These are phyloP conservation scores for Lacerta viridis DNA, from an alignment of 2,797 vertebrate genomes.

Conservation along the genomic window DNA sequence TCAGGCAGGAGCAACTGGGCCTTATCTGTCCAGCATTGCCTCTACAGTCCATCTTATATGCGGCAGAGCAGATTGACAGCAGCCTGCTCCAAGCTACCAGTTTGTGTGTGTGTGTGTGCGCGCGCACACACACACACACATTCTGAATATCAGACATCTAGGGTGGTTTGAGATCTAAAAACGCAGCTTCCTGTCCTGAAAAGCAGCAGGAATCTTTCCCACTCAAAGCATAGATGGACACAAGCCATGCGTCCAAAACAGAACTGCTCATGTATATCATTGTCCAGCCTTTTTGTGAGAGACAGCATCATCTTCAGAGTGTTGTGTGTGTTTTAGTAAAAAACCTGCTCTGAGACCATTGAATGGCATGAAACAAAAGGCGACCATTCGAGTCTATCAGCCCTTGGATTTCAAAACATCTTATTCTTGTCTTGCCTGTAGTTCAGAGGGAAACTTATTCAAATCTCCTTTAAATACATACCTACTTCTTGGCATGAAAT, in stretches of 20 bases:
- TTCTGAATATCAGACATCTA: slow-evolving; percentile 20
- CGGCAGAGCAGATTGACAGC: slow-evolving; percentile 18
- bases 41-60: not conserved
- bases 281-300: slow-evolving; percentile 6
- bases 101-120: not conserved
- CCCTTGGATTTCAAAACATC: slow-evolving; percentile 2
- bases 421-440: not conserved
- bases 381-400: not conserved
- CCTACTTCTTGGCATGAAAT: slow-evolving; percentile 8
- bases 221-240: not conserved
- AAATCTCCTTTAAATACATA: not conserved
- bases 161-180: slow-evolving; percentile 14
- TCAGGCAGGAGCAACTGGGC: not conserved
- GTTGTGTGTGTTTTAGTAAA: not conserved
- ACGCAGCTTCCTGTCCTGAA: not conserved
- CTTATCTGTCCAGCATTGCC: not conserved
- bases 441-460: not conserved
- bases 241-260: not conserved
- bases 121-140: too few species aligned
- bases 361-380: not conserved
- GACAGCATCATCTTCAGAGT: not conserved
- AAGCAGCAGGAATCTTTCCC: not conserved
- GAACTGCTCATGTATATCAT: not conserved
- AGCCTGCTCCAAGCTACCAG: slow-evolving; percentile 15
- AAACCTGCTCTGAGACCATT: not conserved